These are phyloP conservation scores for Bombus superbus DNA, from an alignment of 1,140 invertebrate species.

Conservation along the genomic window DNA sequence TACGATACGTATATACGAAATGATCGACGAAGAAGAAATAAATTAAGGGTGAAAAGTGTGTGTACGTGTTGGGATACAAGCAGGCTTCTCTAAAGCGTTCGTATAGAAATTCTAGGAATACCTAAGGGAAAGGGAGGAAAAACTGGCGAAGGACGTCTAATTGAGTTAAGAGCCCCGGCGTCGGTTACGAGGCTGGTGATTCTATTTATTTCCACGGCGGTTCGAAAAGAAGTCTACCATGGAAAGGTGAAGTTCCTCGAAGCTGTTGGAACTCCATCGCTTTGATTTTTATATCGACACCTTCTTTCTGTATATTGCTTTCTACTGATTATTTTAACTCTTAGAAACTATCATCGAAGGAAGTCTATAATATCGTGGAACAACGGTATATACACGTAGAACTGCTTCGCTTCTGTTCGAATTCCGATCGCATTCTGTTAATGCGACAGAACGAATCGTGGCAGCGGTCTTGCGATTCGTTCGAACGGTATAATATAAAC, in stretches of 20 bases:
- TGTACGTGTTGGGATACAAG: background rate
- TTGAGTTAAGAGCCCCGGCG: constrained; percentile 18
- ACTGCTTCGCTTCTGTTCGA: no score
- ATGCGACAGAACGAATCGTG: background rate
- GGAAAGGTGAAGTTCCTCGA: background rate
- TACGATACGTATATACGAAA: background rate
- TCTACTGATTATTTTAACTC: background rate
- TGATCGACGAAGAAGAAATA: background rate
- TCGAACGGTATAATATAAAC: background rate
- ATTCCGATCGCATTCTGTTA: background rate
- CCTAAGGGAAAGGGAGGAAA: background rate
- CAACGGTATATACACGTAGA: no score
- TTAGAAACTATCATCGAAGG: background rate
- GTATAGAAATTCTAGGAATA: constrained; percentile 15
- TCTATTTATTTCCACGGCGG: constrained; percentile 4
- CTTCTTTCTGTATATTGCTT: no score
- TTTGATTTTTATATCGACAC: no score
- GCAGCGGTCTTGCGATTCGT: background rate
- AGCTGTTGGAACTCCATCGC: no score
- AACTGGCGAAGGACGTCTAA: constrained; percentile 17
- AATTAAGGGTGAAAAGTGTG: background rate
- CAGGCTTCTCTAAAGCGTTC: background rate
- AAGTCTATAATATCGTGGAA: background rate
- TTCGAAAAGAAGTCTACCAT: no score
- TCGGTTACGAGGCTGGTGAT: constrained; percentile 1